Evolutionary conservation across 2,113 vertebrate species (phyloP), one percentile per base, ranked within the genome.

Genomic region (Glaucomys volans): DNA sequence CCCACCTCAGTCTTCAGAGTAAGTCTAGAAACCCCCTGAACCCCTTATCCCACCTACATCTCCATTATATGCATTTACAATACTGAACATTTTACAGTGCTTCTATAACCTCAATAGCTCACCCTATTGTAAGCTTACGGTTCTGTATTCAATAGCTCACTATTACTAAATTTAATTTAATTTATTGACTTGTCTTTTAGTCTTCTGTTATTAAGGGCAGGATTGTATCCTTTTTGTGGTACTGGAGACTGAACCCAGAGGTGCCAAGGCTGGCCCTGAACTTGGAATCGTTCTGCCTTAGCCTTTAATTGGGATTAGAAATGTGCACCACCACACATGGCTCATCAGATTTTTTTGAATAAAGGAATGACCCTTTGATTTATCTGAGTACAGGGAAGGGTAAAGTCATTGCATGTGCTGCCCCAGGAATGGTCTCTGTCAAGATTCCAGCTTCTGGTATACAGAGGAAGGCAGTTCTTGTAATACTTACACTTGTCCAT

Each of bases 401-500:
- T 57, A 69, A 66, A 42, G 40, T 54, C 57, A 69, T 7, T 57
- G 62, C 28, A 7, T 35, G 6, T 75, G 24, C 77, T 75, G 37
- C 42, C 42, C 44, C 59, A 72, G n/a, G 28, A 42, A 24, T 71
- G 50, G 40, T 75, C 76, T 40, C 76, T 69, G 79, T 83, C 75
- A 54, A 72, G 57, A 83, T 67, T 50, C 67, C 35, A 85, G 57
- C 47, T 92, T 50, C 72, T 13, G 16, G 50, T 13, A 75, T 2
- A 5, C 5, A 42, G 11, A 80, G 62, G 40, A 92, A 88, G 42
- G 52, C 42, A 37, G 7, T 62, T 87, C 72, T 76, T 69, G 13
- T 18, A 16, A 47, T 91, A 98, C 99, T 99, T 97, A 99, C 98
- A 99, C 8, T 99, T 98, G 59, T 98, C 97, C 96, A 97, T 52